A percentile compares a stretch with the other conserved stretches of the same genome.
phyloP scores from a whole-genome alignment of 2,113 vertebrate genomes.

The Mungos mungo region DNA sequence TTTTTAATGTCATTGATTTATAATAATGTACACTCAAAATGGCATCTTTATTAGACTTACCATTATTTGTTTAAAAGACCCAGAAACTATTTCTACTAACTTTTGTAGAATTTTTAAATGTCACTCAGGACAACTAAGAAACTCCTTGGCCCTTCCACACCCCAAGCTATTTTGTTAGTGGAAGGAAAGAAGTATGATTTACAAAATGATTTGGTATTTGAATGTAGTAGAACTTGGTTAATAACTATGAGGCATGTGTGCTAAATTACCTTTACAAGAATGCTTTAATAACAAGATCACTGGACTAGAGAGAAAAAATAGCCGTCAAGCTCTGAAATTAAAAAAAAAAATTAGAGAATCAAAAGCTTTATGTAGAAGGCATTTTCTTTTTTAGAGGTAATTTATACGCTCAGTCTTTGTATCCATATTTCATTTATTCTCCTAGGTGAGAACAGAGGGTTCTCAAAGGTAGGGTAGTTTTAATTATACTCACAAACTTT shows the following conservation, averaged over 20 bases:
- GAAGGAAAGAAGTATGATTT: slow-evolving; percentile 46
- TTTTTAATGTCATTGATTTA: slow-evolving; percentile 79
- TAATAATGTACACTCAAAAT: slow-evolving; percentile 60
- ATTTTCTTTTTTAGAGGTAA: slow-evolving; percentile 70
- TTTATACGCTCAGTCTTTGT: slow-evolving; percentile 72
- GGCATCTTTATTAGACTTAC: slow-evolving; percentile 53
- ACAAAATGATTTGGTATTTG: slow-evolving; percentile 62
- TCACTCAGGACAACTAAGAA: slow-evolving; percentile 48
- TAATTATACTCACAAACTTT: slow-evolving; percentile 71
- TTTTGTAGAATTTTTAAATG: slow-evolving; percentile 49
- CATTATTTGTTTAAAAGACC: slow-evolving; percentile 62
- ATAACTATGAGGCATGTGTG: slow-evolving; percentile 48
- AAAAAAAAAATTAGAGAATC: slow-evolving; percentile 36
- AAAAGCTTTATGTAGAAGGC: slow-evolving; percentile 55
- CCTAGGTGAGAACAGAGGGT: slow-evolving; percentile 45
- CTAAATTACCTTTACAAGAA: slow-evolving; percentile 59
- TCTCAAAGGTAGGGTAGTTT: slow-evolving; percentile 68
- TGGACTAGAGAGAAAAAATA: slow-evolving; percentile 45
- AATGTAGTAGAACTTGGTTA: slow-evolving; percentile 54
- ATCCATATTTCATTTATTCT: slow-evolving; percentile 74
- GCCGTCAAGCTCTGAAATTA: slow-evolving; percentile 44
- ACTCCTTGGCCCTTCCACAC: not conserved
- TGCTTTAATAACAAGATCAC: slow-evolving; percentile 70
- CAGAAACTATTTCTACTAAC: slow-evolving; percentile 58
- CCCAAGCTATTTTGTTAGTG: not conserved